Evolutionary conservation across 2,888 invertebrate species (phyloP), one percentile per base, ranked within the genome.

Genomic region (Mythimna vitellina): DNA sequence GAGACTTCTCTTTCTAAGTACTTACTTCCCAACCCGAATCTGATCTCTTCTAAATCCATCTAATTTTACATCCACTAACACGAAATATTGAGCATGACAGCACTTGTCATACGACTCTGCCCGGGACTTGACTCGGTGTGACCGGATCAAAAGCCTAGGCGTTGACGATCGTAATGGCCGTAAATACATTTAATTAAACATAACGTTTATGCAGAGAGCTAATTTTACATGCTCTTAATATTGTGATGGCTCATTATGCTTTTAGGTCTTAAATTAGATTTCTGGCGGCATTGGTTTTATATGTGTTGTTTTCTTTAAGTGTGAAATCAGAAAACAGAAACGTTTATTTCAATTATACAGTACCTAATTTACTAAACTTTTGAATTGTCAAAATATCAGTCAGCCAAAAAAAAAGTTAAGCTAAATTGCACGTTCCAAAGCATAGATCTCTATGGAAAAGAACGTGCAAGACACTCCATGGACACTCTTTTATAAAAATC

Each of bases 171-270:
- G 70, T 82, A 82, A 78, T 81, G 75, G 57, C 42, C 29, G 70
- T 71, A 56, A 81, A 82, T 67, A 82, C 42, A 76, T 80, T 72
- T 70, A 82, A 84, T 84, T 84, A 73, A 67, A 77, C 74, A 62
- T 60, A 72, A 63, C 75, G 58, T 58, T 56, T 74, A 73, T 68
- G 54, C 57, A 25, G 38, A 66, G 46, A 56, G 66, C 61, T 63
- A 60, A 81, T 78, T 81, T 78, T 71, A 81, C 69, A 81, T 81
- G 82, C 80, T 63, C 66, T 81, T 82, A 81, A 78, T 71, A 75
- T 69, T 81, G 66, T 69, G 66, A 82, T 53, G 65, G 67, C 64
- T 75, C 65, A 80, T 80, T 80, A 81, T 78, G 58, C 2, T 54
- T 7, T 29, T 38, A 9, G 9, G 0, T 29, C 38, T 56, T 56